Evolutionary conservation across 2,113 vertebrate species (phyloP), one percentile per base, ranked within the genome.

Genomic region (Paratilapia polleni): DNA sequence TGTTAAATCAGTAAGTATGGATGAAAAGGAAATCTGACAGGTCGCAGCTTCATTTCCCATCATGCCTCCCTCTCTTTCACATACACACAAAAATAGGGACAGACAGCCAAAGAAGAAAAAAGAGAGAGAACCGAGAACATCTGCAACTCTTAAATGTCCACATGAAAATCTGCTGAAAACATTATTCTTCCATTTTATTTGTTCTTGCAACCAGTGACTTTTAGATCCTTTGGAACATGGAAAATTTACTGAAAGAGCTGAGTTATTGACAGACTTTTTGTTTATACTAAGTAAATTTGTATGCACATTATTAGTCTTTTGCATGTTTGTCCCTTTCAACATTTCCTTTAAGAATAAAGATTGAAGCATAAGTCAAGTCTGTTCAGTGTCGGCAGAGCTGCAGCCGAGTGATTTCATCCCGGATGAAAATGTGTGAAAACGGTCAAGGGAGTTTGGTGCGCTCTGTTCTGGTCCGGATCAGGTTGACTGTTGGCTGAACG

Each of bases 381-480:
- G 4, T 28, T 59, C 49, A 60, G 80, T 9, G n/a, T 92, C 73
- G 86, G 79, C 60, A 31, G 38, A 81, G 62, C 77, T 74, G 70
- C 66, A 62, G 20, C 73, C 3, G 70, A 41, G 52, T 80, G 78
- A 92, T 73, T 84, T 87, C 86, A 76, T 59, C 77, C 73, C 8
- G 62, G 84, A 88, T 78, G 61, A 49, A 91, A 93, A 92, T 83
- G 89, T 92, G 91, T 88, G 87, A 94, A 93, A 89, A 47, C 49
- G 13, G 90, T 89, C 63, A 63, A 54, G 84, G 83, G 79, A 85
- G 74, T 60, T 70, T 8, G 34, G 19, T 41, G 47, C 13, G 1
- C 31, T 73, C 34, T n/a, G 59, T 77, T 84, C 89, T 87, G 87
- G 43, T 59, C 82, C 24, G 66, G 82, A 83, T 88, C 61, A 54